Percentiles rank a stretch among this genome's conserved stretches.
These are phyloP conservation scores for Parnassius apollo DNA, from an alignment of 2,888 invertebrate genomes.

Conservation along the genomic window DNA sequence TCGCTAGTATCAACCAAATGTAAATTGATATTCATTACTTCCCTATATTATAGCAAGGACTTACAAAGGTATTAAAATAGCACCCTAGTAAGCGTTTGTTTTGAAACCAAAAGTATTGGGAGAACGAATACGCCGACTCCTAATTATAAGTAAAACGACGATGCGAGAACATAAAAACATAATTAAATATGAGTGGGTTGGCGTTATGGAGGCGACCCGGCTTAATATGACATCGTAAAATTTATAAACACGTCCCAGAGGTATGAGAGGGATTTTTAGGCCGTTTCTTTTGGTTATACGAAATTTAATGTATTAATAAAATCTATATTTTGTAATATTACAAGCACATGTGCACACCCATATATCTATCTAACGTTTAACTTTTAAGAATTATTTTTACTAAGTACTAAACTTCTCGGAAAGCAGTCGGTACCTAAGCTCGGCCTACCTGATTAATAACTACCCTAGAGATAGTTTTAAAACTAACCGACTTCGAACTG, in stretches of 20 bases:
- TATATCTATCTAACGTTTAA: too few relatives aligned
- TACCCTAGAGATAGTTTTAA: neutral
- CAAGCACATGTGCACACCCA: neutral
- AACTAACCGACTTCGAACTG: too few relatives aligned
- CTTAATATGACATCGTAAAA: neutral
- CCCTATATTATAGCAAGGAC: too few relatives aligned
- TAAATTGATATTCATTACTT: too few relatives aligned
- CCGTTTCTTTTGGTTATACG: neutral
- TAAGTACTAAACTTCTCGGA: neutral
- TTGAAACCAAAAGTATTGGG: too few relatives aligned
- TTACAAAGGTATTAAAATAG: too few relatives aligned
- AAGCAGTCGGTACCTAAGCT: neutral
- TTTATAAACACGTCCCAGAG: neutral
- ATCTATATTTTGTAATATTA: neutral
- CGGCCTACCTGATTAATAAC: neutral
- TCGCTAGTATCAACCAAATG: too few relatives aligned
- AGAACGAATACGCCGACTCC: too few relatives aligned
- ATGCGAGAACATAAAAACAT: slow-evolving; percentile 6
- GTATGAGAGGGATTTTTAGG: neutral
- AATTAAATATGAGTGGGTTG: slow-evolving; percentile 15
- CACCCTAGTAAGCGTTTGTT: too few relatives aligned
- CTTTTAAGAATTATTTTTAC: neutral
- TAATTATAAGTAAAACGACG: neutral
- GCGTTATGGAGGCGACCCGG: slow-evolving; percentile 7
- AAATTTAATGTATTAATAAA: neutral